Conservation (phyloP, 2,113 vertebrate species). For the Lasiurus cinereus region DNA sequence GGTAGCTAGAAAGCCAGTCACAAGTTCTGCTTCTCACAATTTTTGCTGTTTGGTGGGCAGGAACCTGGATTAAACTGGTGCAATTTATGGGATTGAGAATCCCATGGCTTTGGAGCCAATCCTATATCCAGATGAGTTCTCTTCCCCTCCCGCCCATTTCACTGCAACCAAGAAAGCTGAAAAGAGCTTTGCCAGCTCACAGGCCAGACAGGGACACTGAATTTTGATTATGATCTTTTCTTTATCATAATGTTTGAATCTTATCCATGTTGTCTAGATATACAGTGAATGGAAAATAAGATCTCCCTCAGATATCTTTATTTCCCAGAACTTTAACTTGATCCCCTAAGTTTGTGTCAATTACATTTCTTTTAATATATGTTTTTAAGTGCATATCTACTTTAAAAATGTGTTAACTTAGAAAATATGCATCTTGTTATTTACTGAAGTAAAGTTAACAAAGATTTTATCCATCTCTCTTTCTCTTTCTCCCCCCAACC, state of each 20-base stretch:
- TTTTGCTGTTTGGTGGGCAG: background rate
- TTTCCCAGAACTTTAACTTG: background rate
- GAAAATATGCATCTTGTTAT: background rate
- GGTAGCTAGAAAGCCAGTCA: background rate
- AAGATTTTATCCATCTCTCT: background rate
- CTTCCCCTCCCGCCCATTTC: fast-evolving
- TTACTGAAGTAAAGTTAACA: background rate
- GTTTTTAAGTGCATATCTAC: background rate
- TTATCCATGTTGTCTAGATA: background rate
- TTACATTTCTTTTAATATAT: background rate
- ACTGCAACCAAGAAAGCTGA: background rate
- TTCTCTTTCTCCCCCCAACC: too few relatives aligned
- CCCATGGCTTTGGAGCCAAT: background rate
- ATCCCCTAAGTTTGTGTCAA: background rate
- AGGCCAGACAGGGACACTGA: background rate
- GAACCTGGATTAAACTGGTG: background rate
- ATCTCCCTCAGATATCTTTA: background rate
- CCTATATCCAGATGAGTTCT: background rate
- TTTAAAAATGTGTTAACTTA: background rate
- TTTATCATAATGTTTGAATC: background rate
- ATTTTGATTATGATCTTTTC: background rate
- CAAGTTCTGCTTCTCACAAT: background rate
- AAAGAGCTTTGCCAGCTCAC: background rate
- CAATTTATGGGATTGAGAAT: background rate
- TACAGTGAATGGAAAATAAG: background rate